Percentiles rank a stretch among this genome's conserved stretches.
These are phyloP conservation scores for Antedon bifida DNA, from an alignment of 35 echinoderm and acorn worm species.

Conservation along the genomic window DNA sequence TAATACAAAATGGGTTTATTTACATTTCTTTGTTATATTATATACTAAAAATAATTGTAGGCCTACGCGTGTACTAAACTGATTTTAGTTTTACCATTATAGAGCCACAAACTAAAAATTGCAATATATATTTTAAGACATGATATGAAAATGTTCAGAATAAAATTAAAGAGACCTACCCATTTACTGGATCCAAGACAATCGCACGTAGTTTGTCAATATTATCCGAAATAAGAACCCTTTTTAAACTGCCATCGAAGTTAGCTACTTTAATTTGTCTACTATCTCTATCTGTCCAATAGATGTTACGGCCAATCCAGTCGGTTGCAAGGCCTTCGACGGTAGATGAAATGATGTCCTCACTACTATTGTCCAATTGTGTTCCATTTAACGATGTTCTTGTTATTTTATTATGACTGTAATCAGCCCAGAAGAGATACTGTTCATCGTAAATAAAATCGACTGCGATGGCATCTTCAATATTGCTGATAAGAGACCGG, in stretches of 20 bases:
- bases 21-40: too few relatives aligned
- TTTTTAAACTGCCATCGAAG: constrained; percentile 70
- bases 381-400: constrained; percentile 51
- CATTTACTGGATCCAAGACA: constrained; percentile 67
- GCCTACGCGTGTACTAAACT: too few relatives aligned
- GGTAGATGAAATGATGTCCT: constrained; percentile 70
- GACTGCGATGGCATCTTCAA: constrained; percentile 76
- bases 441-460: constrained; percentile 58
- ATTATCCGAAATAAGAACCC: constrained; percentile 88
- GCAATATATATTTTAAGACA: too few relatives aligned
- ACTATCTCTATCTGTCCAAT: constrained; percentile 92
- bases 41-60: too few relatives aligned
- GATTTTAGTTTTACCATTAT: too few relatives aligned
- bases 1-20: too few relatives aligned
- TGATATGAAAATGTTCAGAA: too few relatives aligned
- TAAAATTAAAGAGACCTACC: too few relatives aligned
- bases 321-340: constrained; percentile 86
- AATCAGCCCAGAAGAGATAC: constrained; percentile 79
- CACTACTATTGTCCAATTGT: not conserved
- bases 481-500: constrained; percentile 21
- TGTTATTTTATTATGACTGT: constrained; percentile 52
- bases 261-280: constrained; percentile 84
- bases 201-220: constrained; percentile 87
- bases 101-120: too few relatives aligned
- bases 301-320: constrained; percentile 80